Base-by-base conservation (phyloP, 2,113 vertebrate species). In the Zosterops pallidus region DNA sequence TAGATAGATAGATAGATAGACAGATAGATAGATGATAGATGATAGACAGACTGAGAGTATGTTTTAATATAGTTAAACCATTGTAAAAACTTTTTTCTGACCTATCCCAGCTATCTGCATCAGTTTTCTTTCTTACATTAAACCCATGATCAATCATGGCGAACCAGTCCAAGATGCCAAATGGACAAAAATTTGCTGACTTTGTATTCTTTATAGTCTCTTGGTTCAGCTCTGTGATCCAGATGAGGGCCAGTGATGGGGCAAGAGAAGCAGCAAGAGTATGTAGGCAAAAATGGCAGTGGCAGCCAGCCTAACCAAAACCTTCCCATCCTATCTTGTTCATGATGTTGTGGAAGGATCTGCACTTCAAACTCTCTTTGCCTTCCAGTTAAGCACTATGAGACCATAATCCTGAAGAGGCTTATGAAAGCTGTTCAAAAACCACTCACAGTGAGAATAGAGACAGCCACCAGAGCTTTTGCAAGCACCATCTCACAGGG, bases 371-470 rank as follows among this genome's bases (percentile, higher is more conserved):
- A 59, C n/a, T 64, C 82, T 75, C 12, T 2, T 18, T 75, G 59
- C 85, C 37, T 94, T 81, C 71, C 28, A 47, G 52, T 50, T 80
- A 67, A 86, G 47, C 25, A 4, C 44, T 68, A 8, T 17, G 57
- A 85, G 44, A 75, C 56, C 31, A 22, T 86, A 86, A 93, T 83
- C 88, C 83, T 80, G 41, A 82, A 79, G 60, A 84, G 90, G 69
- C 41, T 88, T 86, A 56, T 56, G 49, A 72, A 89, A 86, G 41
- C 92, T 49, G 53, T 93, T 88, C 49, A 92, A 25, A 94, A 90
- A 75, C 52, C 5, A 0, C 80, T 86, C 83, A 37, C 23, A 62
- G 49, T 0, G 0, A 82, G 74, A 94, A 72, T 4, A 70, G 86
- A 28, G 59, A 65, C 77, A 72, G 79, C 29, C 63, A 83, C 42